Evolutionary conservation across 2,113 vertebrate species (phyloP).

Genomic region (Pygoscelis antarcticus): DNA sequence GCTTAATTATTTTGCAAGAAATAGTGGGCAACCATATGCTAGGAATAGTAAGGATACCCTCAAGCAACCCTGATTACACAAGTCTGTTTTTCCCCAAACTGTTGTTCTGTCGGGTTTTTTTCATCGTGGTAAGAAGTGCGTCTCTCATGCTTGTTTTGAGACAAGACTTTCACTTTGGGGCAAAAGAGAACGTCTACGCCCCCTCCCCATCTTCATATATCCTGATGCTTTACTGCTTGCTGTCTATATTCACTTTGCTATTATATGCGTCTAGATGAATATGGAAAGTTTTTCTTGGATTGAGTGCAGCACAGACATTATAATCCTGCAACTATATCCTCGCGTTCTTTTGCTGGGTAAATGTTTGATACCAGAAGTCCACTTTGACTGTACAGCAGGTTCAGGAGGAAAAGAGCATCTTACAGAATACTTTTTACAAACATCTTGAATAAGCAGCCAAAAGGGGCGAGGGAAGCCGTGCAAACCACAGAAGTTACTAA

Average conservation of each 20-base stretch:
- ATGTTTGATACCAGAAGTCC: not conserved
- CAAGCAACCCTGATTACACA: not conserved
- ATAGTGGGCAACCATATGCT: not conserved
- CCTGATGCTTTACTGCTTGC: not conserved
- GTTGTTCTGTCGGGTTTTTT: not conserved
- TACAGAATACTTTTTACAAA: not conserved
- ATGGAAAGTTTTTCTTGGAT: not conserved
- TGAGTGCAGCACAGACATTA: not conserved
- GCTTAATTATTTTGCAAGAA: constrained; percentile 7
- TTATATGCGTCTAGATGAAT: not conserved
- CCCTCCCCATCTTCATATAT: not conserved
- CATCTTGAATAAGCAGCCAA: not conserved
- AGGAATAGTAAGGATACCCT: not conserved
- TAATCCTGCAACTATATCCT: not conserved
- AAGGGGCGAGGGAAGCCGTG: not conserved
- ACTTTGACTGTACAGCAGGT: not conserved
- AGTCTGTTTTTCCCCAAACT: not conserved
- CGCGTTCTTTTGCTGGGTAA: not conserved
- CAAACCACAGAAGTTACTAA: not conserved
- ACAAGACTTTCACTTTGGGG: not conserved
- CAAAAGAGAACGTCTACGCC: not conserved
- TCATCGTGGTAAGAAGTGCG: not conserved
- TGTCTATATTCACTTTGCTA: not conserved
- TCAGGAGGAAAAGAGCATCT: not conserved
- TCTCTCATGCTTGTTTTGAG: not conserved